Base-by-base conservation (phyloP, 1,140 invertebrate genomes). In the Lordiphosa clarofinis region DNA sequence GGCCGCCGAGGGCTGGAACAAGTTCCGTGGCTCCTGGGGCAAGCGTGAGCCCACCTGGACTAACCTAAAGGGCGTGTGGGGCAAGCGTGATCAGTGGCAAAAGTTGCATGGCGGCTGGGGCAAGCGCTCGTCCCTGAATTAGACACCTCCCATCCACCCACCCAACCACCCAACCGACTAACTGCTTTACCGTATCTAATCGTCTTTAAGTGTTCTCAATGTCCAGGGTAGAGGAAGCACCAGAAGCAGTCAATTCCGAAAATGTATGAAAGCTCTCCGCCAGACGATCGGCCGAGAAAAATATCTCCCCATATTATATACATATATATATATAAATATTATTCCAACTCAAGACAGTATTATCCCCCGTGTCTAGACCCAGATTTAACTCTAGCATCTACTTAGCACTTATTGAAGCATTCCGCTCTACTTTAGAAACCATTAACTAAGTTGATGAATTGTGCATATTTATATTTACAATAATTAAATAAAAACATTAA, bases 21-120 rank as follows among this genome's bases (percentile, higher is more conserved):
- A 91, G 82, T 92, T 93, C 74, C 43, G 70, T 88, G 91, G 91
- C 43, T 89, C 91, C 70, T 93, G 93, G 92, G 93, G 92, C 73
- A 94, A 94, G 87, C 89, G 93, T 36, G 93, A 93, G 70, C 93
- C 93, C 3, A 92, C 92, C 74, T 94, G 93, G 93, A 93, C 93
- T 86, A 94, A 94, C 84, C 89, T 94, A 59, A 92, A 93, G 87
- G 93, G 93, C 35, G 91, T 94, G 86, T 94, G 93, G 93, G 93
- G 93, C 73, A 94, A 94, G 86, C 89, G 91, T 39, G 81, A 88
- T 64, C 74, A 86, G 24, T 87, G 87, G 87, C 73, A 73, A 11
- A 88, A 87, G 64, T 49, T 88, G 37, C 75, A 86, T 35, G 86
- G 69, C 7, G 84, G 87, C 6, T 88, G 87, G 87, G 87, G 87